These are phyloP conservation scores for Perca fluviatilis DNA, from an alignment of 2,113 vertebrate genomes.

Conservation along the genomic window DNA sequence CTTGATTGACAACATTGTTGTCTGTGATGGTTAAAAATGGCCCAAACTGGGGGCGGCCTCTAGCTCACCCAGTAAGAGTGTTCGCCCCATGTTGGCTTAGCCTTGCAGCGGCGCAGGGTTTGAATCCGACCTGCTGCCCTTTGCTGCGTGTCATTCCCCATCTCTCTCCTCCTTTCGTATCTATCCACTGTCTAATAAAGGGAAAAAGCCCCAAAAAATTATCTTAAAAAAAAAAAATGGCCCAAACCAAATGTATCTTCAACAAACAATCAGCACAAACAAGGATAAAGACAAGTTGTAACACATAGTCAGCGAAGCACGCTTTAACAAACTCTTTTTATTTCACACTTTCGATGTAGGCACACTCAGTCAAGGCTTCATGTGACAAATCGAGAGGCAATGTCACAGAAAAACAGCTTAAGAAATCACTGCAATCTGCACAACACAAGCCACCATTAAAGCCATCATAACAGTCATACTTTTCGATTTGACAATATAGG, in stretches of 20 bases:
- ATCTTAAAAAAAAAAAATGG: not conserved
- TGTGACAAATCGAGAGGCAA: conserved; percentile 21
- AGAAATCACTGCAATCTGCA: conserved; percentile 59
- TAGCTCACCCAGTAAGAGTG: too few relatives aligned
- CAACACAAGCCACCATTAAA: conserved; percentile 56
- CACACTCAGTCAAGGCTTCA: conserved; percentile 32
- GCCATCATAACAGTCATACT: not conserved
- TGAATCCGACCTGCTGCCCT: too few relatives aligned
- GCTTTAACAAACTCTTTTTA: conserved; percentile 48
- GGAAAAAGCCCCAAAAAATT: too few relatives aligned
- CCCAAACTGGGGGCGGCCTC: not conserved
- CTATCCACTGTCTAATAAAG: too few relatives aligned
- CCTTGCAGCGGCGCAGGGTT: too few relatives aligned
- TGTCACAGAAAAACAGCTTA: conserved; percentile 13
- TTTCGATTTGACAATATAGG: not conserved
- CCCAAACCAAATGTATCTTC: not conserved
- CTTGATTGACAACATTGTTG: not conserved
- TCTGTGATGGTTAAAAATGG: not conserved
- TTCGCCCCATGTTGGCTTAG: too few relatives aligned
- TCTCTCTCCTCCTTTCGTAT: too few relatives aligned
- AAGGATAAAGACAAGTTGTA: not conserved
- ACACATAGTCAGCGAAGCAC: not conserved
- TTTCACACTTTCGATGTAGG: conserved; percentile 38
- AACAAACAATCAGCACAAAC: not conserved
- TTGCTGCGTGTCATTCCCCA: too few relatives aligned